A percentile compares a stretch with the other conserved stretches of the same genome.
Evolutionary conservation across 2,113 vertebrate genomes (phyloP).

Genomic region (Scortum barcoo): DNA sequence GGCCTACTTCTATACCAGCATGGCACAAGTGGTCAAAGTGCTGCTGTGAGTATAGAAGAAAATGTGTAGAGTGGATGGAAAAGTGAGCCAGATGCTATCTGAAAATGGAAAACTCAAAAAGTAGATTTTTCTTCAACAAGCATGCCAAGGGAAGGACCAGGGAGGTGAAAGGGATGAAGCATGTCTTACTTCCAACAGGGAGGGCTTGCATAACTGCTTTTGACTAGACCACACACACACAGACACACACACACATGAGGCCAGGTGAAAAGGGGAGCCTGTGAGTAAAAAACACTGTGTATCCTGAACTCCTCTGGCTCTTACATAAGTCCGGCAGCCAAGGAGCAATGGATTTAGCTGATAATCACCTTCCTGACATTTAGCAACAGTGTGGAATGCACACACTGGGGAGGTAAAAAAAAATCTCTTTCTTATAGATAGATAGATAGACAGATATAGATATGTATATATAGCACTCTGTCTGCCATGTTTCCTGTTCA

Average conservation of each 20-base stretch:
- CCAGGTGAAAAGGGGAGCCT: constrained; percentile 48
- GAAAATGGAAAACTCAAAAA: constrained; percentile 4
- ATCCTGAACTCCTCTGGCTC: constrained; percentile 50
- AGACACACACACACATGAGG: not conserved
- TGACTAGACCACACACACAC: constrained; percentile 35
- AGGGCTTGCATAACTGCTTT: constrained; percentile 64
- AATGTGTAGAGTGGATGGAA: not conserved
- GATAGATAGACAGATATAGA: no score
- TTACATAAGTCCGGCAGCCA: constrained; percentile 58
- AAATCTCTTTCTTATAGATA: not conserved
- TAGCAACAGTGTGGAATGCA: constrained; percentile 20
- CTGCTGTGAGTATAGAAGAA: not conserved
- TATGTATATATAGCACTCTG: no score
- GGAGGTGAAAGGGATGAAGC: constrained; percentile 34
- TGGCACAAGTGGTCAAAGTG: constrained; percentile 16
- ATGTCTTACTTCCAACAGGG: constrained; percentile 42
- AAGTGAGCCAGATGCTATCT: not conserved
- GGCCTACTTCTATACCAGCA: constrained; percentile 46
- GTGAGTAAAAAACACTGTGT: constrained; percentile 43
- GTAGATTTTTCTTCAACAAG: not conserved
- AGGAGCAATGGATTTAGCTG: constrained; percentile 45
- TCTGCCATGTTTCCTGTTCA: constrained; percentile 13
- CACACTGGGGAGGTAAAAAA: constrained; percentile 15
- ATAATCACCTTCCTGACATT: constrained; percentile 60
- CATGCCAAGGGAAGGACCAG: constrained; percentile 21